Base-by-base conservation (phyloP, 2,113 vertebrate species). In the Nestor notabilis region DNA sequence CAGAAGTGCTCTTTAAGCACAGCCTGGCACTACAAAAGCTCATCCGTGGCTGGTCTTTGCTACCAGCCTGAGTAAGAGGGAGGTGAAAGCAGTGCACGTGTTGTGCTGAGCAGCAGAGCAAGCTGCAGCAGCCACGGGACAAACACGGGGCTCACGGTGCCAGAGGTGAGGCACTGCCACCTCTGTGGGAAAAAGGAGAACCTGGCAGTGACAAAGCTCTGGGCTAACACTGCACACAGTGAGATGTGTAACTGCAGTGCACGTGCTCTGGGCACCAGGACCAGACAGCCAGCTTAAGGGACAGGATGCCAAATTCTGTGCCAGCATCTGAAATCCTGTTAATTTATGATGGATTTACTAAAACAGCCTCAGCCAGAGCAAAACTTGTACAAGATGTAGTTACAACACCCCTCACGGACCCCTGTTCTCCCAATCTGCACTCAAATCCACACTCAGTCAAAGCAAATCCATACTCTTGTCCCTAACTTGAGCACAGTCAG, bases 1-100 rank as follows among this genome's bases (percentile, higher is more conserved):
- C 39, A 89, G 49, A 94, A 95, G 27, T 64, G 56, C 28, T 92
- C 79, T 83, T 95, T 60, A 94, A 77, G 71, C 41, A 83, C 65
- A 16, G 55, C 43, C 71, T 90, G 47, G 61, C 87, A 77, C 28
- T 43, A 68, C 72, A 90, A 76, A 76, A 93, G 69, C 76, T 82
- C 60, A 13, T 77, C 41, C 6, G 25, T 52, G n/a, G 58, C 60
- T 18, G 4, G 19, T 37, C 69, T 66, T 69, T 81, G 80, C 65
- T 58, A 56, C 69, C 19, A 43, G 61, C 72, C 83, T 44, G 44
- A 93, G 49, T 4, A 25, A 94, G 79, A 78, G 44, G 28, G 24
- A 87, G 61, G 37, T 49, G 66, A 78, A 69, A 49, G 86, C 65
- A 87, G 17, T 5, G 28, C 28, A 75, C 90, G 31, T 37, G 64